Evolutionary conservation across 2,888 invertebrate genomes (phyloP).

Genomic region (Brachypalpus laphriformis): DNA sequence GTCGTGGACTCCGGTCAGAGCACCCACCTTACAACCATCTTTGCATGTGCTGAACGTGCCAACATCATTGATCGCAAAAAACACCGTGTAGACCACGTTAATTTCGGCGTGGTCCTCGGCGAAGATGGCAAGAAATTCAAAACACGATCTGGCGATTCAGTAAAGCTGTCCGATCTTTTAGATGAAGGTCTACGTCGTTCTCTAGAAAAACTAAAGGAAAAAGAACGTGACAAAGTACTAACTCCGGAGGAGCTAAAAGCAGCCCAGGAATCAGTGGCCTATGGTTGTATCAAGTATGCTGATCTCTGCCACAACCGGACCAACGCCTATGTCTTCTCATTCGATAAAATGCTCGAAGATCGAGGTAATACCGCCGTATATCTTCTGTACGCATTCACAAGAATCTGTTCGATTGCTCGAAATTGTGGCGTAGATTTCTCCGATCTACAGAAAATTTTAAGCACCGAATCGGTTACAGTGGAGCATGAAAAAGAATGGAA

Average conservation of each 20-base stretch:
- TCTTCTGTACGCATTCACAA: conserved; percentile 95
- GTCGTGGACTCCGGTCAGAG: conserved; percentile 97
- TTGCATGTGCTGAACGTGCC: conserved; percentile 90
- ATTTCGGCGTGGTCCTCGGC: conserved; percentile 98
- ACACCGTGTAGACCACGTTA: conserved; percentile 93
- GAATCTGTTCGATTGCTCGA: conserved; percentile 95
- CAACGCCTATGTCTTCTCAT: conserved; percentile 98
- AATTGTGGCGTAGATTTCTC: conserved; percentile 85
- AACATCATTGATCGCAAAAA: conserved; percentile 87
- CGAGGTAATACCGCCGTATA: conserved; percentile 99
- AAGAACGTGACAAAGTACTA: conserved; percentile 92
- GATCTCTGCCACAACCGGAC: conserved; percentile 96
- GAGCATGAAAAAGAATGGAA: conserved; percentile 97
- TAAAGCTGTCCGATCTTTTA: conserved; percentile 92
- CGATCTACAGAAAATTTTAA: conserved; percentile 86
- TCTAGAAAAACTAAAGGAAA: conserved; percentile 92
- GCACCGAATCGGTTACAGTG: conserved; percentile 86
- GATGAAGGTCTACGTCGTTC: conserved; percentile 95
- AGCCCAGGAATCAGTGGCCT: conserved; percentile 96
- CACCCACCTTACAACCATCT: conserved; percentile 86
- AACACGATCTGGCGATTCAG: conserved; percentile 97
- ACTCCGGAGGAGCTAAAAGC: conserved; percentile 90
- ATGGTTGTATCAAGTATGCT: conserved; percentile 99
- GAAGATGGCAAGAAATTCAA: conserved; percentile 99
- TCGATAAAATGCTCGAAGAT: conserved; percentile 99